Evolutionary conservation across 2,888 invertebrate species (phyloP).

Genomic region (Cheilosia vernalis): DNA sequence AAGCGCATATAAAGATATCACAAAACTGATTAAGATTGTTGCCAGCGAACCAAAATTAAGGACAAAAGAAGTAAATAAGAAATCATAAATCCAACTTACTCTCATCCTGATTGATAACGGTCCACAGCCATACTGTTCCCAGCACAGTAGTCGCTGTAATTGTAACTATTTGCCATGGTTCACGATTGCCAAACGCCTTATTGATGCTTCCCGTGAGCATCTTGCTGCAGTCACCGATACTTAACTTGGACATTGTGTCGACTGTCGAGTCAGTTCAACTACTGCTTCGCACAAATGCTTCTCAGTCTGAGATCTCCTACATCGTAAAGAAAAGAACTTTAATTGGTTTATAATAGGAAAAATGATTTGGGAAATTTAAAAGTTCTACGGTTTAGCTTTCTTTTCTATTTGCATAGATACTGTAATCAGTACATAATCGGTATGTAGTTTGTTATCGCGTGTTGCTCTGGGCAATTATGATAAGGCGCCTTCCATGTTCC

Average conservation of each 20-base stretch:
- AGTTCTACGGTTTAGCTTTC: not conserved
- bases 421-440: not conserved
- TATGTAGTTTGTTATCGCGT: constrained; percentile 7
- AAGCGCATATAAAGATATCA: too few species aligned
- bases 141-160: constrained; percentile 90
- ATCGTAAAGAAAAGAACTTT: not conserved
- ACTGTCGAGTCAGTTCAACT: not conserved
- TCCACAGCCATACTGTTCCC: constrained; percentile 89
- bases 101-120: constrained; percentile 88
- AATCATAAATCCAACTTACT: constrained; percentile 84
- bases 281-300: not conserved
- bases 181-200: constrained; percentile 86
- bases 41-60: not conserved
- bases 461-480: not conserved
- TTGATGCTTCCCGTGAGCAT: constrained; percentile 84
- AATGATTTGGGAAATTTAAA: constrained; percentile 6
- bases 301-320: not conserved
- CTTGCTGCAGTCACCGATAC: constrained; percentile 71
- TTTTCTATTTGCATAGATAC: not conserved
- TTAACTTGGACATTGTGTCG: not conserved
- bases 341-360: constrained; percentile 2
- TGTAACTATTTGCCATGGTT: constrained; percentile 92
- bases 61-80: not conserved
- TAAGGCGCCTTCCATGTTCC: constrained; percentile 12
- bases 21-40: not conserved